phyloP scores from a whole-genome alignment of 2,797 vertebrate genomes.

The Gallinago stenura region DNA sequence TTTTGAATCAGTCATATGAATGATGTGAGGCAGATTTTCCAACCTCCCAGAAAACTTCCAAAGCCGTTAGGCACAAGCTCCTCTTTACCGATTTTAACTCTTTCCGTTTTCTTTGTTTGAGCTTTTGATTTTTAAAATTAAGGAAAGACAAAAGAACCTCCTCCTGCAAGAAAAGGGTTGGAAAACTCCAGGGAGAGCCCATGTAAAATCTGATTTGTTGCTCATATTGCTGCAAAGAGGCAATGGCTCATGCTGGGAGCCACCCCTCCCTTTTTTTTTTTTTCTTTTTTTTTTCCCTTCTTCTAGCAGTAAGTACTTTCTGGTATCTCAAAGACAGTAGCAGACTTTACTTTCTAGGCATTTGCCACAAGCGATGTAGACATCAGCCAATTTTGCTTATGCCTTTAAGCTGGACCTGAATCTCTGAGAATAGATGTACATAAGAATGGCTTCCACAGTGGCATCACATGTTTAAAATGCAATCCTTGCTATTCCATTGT shows the following conservation, averaged over 20 bases:
- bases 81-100: background rate
- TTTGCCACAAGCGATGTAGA: background rate
- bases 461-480: background rate
- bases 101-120: background rate
- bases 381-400: background rate
- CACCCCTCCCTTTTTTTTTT: background rate
- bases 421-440: background rate
- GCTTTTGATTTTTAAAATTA: background rate
- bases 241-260: background rate
- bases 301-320: background rate
- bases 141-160: background rate
- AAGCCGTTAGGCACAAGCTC: background rate
- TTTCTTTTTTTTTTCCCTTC: too few species aligned
- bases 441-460: background rate
- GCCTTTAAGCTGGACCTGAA: background rate
- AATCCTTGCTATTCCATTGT: background rate
- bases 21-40: background rate
- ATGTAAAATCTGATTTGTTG: background rate
- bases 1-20: background rate
- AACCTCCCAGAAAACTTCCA: background rate
- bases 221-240: background rate
- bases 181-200: background rate
- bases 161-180: background rate
- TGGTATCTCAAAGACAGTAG: background rate
- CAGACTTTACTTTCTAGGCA: background rate